Evolutionary conservation across 64 coral and sea anemone genomes (phyloP), one percentile per base, ranked within the genome.

Genomic region (Montipora capricornis): DNA sequence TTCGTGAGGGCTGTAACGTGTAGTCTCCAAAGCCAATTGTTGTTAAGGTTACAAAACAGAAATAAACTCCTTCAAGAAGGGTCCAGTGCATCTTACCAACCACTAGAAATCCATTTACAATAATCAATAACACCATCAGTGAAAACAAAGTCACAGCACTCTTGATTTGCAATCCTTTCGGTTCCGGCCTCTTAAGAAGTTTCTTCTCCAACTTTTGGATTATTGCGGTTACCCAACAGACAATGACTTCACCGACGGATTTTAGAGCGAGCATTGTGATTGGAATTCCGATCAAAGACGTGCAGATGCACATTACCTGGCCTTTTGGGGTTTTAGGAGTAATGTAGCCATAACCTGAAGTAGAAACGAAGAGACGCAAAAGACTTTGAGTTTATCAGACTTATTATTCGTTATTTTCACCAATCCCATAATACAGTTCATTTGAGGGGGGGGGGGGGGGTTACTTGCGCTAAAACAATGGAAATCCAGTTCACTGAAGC

Each of bases 1-100:
- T 46, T 11, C 5, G 6, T 44, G 37, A 20, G 49, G 82, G 73
- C 11, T 57, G 53, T 11, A 57, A 8, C 53, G 11, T 6, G 59
- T 85, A 94, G 82, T 94, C 93, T 4, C 93, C 93, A 77, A 90
- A 94, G 20, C 93, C 93, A 6, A 94, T 76, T 3, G 93, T 94
- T 9, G 87, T 90, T 66, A 83, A 85, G 24, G 87, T 84, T 12
- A 94, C 82, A 84, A 94, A 90, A 74, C 87, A 90, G 47, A 90
- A 53, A 19, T 94, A 94, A 0, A 90, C 83, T 5, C 79, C 59
- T 49, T 94, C 80, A 11, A 90, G 19, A 57, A 83, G 64, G 8
- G 44, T 83, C 7, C 68, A 62, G 2, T 16, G 17, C 24, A n/a
- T 55, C 0, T 9, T 1, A 79, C 26, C 16, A 20, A 89, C 61